Percentiles rank a stretch among this genome's conserved stretches.
phyloP scores from a whole-genome alignment of 2,888 invertebrate species.

The Cryptus viduatorius region DNA sequence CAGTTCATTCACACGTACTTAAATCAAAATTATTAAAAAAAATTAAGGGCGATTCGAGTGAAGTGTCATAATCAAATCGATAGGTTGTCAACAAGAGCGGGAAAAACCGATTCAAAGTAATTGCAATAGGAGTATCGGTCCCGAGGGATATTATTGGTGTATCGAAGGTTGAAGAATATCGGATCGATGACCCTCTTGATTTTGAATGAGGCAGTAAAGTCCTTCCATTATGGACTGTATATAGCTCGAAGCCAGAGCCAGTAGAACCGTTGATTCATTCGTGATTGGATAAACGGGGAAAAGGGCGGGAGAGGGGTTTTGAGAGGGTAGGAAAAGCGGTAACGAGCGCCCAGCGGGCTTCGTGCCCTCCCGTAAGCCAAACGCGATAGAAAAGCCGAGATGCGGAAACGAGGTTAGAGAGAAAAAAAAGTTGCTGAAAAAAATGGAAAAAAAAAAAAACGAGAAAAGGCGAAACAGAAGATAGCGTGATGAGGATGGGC shows the following conservation, averaged over 20 bases:
- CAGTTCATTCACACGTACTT: no score
- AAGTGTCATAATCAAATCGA: no score
- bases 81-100: no score
- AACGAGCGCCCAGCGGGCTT: constrained; percentile 65
- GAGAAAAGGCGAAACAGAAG: not conserved
- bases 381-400: constrained; percentile 31
- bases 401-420: not conserved
- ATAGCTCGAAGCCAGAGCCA: constrained; percentile 2
- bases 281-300: constrained; percentile 53
- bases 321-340: constrained; percentile 47
- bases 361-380: constrained; percentile 38
- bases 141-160: not conserved
- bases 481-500: constrained; percentile 11
- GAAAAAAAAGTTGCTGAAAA: constrained; percentile 40
- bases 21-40: no score
- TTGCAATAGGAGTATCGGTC: not conserved
- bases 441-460: constrained; percentile 28
- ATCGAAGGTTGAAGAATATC: constrained; percentile 14
- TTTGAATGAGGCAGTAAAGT: not conserved
- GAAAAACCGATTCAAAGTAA: not conserved
- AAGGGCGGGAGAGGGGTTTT: not conserved
- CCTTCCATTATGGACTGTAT: constrained; percentile 37
- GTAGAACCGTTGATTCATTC: constrained; percentile 40
- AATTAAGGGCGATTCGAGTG: no score
- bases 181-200: constrained; percentile 42